Evolutionary conservation across 2,113 vertebrate genomes (phyloP).

Genomic region (Sylvietta virens): DNA sequence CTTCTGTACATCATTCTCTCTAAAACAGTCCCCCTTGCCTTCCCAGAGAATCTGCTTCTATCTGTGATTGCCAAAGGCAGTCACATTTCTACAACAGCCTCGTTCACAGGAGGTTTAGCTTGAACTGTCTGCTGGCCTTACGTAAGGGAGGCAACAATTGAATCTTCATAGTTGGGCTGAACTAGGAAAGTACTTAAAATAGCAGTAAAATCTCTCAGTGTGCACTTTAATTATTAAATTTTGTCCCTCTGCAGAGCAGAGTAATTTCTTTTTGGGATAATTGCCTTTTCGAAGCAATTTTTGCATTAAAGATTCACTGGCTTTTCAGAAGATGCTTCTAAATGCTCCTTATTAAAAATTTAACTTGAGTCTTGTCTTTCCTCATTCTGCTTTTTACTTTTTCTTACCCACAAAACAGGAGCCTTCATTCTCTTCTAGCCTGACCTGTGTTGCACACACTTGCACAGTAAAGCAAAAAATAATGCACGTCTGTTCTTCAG

Average conservation of each 20-base stretch:
- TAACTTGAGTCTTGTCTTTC: not conserved
- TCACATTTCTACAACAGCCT: not conserved
- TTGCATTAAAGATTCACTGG: constrained; percentile 56
- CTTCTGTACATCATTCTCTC: not conserved
- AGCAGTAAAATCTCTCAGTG: constrained; percentile 35
- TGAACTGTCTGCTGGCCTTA: not conserved
- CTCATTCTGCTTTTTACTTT: not conserved
- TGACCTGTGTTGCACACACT: not conserved
- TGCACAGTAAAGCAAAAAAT: not conserved
- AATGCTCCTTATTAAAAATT: constrained; percentile 52
- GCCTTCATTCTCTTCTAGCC: not conserved
- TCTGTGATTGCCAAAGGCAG: not conserved
- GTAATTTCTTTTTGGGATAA: constrained; percentile 51
- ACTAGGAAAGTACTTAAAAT: constrained; percentile 49
- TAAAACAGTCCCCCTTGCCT: accelerated
- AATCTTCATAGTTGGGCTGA: not conserved
- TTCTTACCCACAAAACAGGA: not conserved
- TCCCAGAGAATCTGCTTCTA: not conserved
- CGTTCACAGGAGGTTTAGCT: not conserved
- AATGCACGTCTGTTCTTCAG: not conserved
- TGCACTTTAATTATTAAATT: constrained; percentile 53
- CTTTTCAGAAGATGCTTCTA: constrained; percentile 45
- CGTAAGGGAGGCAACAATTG: not conserved
- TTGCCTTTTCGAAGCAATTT: constrained; percentile 39
- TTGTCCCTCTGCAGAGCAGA: constrained; percentile 18